Base-by-base conservation (phyloP, 2,113 vertebrate species). In the Xiphophorus hellerii region DNA sequence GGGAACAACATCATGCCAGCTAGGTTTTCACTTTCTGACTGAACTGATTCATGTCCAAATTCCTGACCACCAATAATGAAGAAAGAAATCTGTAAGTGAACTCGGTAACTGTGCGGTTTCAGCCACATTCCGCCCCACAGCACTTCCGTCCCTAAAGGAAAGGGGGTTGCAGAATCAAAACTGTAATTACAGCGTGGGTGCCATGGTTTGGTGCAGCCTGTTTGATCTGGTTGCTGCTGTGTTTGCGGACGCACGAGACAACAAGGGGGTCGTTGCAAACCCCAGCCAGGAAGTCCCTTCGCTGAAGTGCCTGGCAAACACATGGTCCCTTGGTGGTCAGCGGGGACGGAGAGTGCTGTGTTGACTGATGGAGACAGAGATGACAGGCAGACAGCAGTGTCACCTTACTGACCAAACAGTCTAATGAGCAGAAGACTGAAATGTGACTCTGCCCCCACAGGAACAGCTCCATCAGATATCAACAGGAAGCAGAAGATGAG, bases 361-460 rank as follows among this genome's bases (percentile, higher is more conserved):
- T 78, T 86, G 88, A 87, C 82, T 80, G 87, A 86, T 62, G 83
- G 39, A 42, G 39, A 42, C 39, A 42, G 39, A 42, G 39, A 42
- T 42, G 39, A 42, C 66, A 63, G 83, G 63, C 62, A 33, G 66
- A 74, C 69, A 60, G 42, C 31, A 69, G 87, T 84, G 82, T 90
- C 90, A 62, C 61, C 81, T 90, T 89, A 90, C 90, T 83, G 87
- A 13, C 68, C 76, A 85, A 91, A 91, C 82, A 84, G 83, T 61
- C 77, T 69, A 73, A 67, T 30, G 80, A 76, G 4, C 77, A 42
- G 69, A 64, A 29, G 33, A 48, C 71, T 71, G 78, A 73, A 73
- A 82, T 4, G 7, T 1, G 75, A 82, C 81, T 39, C 84, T 31
- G 74, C 25, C 62, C 35, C 83, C 64, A 51, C 61, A 68, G 67